These are phyloP conservation scores for Muscicapa striata DNA, from an alignment of 2,797 vertebrate genomes.

Conservation along the genomic window DNA sequence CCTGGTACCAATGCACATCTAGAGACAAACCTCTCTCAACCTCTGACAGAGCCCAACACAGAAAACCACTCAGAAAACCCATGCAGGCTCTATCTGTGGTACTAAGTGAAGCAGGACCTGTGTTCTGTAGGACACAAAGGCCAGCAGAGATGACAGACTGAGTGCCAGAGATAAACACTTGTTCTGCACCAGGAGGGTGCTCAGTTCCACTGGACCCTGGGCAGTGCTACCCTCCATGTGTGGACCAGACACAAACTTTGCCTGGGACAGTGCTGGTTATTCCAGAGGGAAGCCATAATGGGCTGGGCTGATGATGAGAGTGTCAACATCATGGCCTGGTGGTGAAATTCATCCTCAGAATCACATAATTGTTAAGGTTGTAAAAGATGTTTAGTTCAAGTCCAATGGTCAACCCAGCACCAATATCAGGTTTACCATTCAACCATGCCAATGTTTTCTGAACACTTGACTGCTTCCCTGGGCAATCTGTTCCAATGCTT, in stretches of 20 bases:
- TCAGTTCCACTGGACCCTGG: not conserved
- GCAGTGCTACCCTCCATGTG: not conserved
- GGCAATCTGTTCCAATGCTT: not conserved
- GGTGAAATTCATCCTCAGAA: not conserved
- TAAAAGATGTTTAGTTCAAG: rapidly evolving
- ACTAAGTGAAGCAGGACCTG: not conserved
- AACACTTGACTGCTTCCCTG: not conserved
- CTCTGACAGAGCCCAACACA: not conserved
- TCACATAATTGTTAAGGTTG: not conserved
- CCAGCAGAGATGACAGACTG: not conserved
- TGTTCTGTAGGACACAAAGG: not conserved
- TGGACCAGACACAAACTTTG: not conserved
- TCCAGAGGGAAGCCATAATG: not conserved
- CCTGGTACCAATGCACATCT: not conserved
- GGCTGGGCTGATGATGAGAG: not conserved
- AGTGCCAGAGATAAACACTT: not conserved
- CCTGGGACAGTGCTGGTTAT: not conserved
- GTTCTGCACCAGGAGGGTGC: not conserved
- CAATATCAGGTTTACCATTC: not conserved
- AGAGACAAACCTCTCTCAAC: not conserved
- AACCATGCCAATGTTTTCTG: not conserved
- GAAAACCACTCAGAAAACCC: not conserved
- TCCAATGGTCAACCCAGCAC: not conserved
- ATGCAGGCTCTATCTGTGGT: not conserved
- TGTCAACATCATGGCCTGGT: not conserved